phyloP scores from a whole-genome alignment of 2,113 vertebrate species.

The Phalacrocorax carbo region DNA sequence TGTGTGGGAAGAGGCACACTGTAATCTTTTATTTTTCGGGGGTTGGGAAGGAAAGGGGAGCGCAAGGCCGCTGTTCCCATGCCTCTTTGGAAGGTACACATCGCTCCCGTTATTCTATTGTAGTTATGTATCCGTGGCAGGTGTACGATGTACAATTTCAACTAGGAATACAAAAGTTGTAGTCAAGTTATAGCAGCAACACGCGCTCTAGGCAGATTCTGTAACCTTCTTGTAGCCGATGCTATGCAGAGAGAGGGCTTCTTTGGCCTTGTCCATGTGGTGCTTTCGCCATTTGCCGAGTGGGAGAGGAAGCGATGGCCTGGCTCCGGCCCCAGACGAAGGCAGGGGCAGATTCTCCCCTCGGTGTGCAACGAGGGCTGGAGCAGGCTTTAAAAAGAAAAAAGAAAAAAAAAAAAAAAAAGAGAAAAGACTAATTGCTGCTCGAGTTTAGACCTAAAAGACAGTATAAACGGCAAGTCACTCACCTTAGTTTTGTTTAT shows the following conservation, averaged over 20 bases:
- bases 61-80: neutral
- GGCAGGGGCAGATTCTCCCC: neutral
- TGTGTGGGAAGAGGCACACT: neutral
- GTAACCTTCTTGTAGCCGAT: slow-evolving; percentile 56
- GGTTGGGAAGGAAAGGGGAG: neutral
- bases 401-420: neutral
- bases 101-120: slow-evolving; percentile 30
- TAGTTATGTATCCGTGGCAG: slow-evolving; percentile 46
- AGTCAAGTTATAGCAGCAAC: slow-evolving; percentile 44
- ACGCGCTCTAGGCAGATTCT: slow-evolving; percentile 45
- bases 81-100: slow-evolving; percentile 26
- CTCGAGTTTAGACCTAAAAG: slow-evolving; percentile 42
- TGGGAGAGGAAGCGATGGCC: neutral
- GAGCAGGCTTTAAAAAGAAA: neutral
- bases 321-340: neutral
- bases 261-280: slow-evolving; percentile 31
- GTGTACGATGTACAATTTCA: slow-evolving; percentile 54
- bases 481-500: slow-evolving; percentile 65
- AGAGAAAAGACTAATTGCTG: slow-evolving; percentile 15
- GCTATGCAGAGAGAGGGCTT: slow-evolving; percentile 51
- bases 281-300: slow-evolving; percentile 50
- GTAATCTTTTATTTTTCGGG: neutral
- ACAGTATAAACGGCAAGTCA: slow-evolving; percentile 52
- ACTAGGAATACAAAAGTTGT: slow-evolving; percentile 40
- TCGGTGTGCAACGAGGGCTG: neutral